Conservation (phyloP, 2,113 vertebrate species). For the Odobenus rosmarus region DNA sequence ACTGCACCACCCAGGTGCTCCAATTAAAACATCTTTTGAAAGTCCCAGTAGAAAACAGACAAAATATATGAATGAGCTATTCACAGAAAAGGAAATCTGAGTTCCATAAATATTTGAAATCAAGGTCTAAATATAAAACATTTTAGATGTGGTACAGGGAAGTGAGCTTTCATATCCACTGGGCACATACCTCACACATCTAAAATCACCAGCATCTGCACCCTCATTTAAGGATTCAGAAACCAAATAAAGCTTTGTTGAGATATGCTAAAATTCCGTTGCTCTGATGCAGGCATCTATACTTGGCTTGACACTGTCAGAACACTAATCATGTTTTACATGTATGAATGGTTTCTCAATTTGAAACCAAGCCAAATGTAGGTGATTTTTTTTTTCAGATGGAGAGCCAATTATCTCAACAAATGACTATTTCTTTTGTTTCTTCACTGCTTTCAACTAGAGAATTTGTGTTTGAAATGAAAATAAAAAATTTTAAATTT, state of each 20-base stretch:
- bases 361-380: background rate
- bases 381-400: background rate
- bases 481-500: background rate
- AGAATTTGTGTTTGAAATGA: background rate
- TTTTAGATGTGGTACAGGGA: background rate
- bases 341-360: background rate
- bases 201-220: background rate
- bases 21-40: background rate
- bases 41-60: background rate
- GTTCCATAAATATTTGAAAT: background rate
- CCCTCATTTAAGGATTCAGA: background rate
- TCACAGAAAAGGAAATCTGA: background rate
- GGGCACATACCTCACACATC: background rate
- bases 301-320: background rate
- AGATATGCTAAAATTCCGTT: background rate
- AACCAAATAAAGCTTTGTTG: constrained; percentile 40
- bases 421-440: constrained; percentile 2
- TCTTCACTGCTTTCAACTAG: background rate
- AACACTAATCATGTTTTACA: constrained; percentile 19
- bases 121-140: background rate
- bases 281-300: background rate
- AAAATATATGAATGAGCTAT: background rate
- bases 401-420: background rate
- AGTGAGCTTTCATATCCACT: background rate
- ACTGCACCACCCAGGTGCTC: background rate